Evolutionary conservation across 1,140 invertebrate genomes (phyloP).

Genomic region (Neodiprion lecontei): DNA sequence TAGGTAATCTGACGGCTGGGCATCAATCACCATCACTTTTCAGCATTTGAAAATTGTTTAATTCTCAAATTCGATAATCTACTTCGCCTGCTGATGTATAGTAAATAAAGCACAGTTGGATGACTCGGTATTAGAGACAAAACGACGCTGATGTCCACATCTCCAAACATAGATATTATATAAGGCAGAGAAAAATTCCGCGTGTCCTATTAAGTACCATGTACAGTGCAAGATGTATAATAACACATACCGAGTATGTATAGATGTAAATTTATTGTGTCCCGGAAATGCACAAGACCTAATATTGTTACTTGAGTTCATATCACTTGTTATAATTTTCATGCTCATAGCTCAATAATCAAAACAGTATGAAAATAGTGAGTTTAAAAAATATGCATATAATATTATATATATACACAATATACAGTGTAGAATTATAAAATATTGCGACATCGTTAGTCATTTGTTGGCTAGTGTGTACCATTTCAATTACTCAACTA

Average conservation of each 20-base stretch:
- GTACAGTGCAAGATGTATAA: neutral
- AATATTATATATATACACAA: no score
- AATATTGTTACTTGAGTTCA: neutral
- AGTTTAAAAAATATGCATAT: no score
- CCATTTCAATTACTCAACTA: neutral
- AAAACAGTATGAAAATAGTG: neutral
- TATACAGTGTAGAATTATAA: no score
- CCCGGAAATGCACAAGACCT: neutral
- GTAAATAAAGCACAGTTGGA: neutral
- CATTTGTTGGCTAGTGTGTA: neutral
- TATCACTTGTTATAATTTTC: neutral
- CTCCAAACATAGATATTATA: no score
- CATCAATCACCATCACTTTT: no score
- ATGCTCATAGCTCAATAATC: neutral
- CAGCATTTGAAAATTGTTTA: no score
- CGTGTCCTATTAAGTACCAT: neutral
- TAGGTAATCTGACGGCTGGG: no score
- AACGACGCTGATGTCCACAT: no score
- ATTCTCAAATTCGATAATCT: neutral
- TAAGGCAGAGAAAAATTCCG: neutral
- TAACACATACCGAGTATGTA: constrained; percentile 7
- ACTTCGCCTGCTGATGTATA: neutral
- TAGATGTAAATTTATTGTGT: neutral
- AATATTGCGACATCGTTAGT: neutral
- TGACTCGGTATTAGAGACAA: neutral